Evolutionary conservation across 2,888 invertebrate genomes (phyloP).

Genomic region (Pyrrhopygopsis socrates): DNA sequence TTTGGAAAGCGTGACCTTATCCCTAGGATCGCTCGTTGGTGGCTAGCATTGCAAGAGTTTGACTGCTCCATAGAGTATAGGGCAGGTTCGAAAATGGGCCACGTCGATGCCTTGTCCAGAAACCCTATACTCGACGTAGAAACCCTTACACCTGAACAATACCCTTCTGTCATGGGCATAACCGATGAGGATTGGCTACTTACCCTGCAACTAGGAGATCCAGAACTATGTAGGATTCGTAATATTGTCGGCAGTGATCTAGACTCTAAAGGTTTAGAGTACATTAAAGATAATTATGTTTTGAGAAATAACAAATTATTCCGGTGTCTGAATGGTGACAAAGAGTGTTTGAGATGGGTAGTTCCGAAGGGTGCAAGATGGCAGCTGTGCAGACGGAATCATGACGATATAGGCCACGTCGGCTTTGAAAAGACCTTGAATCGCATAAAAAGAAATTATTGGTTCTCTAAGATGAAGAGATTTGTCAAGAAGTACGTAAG

Average conservation of each 20-base stretch:
- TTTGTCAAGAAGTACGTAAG: constrained; percentile 89
- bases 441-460: constrained; percentile 88
- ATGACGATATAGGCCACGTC: constrained; percentile 87
- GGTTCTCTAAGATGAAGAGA: constrained; percentile 89
- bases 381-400: constrained; percentile 87
- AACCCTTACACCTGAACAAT: not conserved
- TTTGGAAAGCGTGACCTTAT: constrained; percentile 61
- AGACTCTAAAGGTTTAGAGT: constrained; percentile 50
- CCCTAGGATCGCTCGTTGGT: constrained; percentile 61
- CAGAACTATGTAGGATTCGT: not conserved
- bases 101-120: constrained; percentile 42
- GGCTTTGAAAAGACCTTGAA: constrained; percentile 77
- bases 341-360: constrained; percentile 81
- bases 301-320: constrained; percentile 74
- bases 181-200: not conserved
- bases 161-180: not conserved
- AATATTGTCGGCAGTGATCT: not conserved
- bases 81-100: constrained; percentile 39
- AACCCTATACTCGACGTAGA: not conserved
- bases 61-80: constrained; percentile 55
- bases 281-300: constrained; percentile 72
- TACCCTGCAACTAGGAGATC: not conserved
- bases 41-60: constrained; percentile 55
- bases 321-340: constrained; percentile 61
- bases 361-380: constrained; percentile 85